Percentiles rank a stretch among this genome's conserved stretches.
Conservation (phyloP, 2,797 vertebrate species). For the Sphenodon punctatus region DNA sequence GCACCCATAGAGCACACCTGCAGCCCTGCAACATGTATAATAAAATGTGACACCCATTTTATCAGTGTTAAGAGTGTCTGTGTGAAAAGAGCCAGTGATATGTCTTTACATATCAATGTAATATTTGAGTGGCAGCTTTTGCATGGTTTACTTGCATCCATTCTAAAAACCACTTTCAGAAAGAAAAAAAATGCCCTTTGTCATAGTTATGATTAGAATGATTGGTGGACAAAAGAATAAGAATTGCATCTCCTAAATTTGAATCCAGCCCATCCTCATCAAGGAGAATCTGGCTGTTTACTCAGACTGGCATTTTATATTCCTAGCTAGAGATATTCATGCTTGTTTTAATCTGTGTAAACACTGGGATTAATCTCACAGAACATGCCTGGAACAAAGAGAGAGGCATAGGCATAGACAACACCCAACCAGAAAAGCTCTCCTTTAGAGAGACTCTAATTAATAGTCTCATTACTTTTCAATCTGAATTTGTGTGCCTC, state of each 20-base stretch:
- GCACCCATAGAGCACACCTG: too few species aligned
- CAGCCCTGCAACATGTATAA: too few species aligned
- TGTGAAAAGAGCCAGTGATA: too few species aligned
- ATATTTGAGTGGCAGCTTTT: neutral
- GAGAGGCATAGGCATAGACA: conserved; percentile 26
- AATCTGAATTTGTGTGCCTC: conserved; percentile 70
- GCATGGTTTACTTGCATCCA: neutral
- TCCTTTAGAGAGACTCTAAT: conserved; percentile 79
- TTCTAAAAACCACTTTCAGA: neutral
- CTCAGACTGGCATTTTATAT: neutral
- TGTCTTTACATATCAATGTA: too few species aligned
- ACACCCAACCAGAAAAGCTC: conserved; percentile 55
- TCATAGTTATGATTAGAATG: neutral
- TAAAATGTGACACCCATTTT: too few species aligned
- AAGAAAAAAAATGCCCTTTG: neutral
- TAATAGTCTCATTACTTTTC: conserved; percentile 86
- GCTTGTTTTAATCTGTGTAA: conserved; percentile 50
- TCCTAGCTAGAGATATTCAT: neutral
- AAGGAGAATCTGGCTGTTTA: conserved; percentile 1
- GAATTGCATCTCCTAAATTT: neutral
- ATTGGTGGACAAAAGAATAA: neutral
- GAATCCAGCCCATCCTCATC: accelerated
- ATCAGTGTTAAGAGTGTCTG: too few species aligned
- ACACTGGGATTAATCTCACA: conserved; percentile 20
- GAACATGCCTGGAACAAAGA: conserved; percentile 37